phyloP scores from a whole-genome alignment of 2,797 vertebrate species.

The Aldrovandia affinis region DNA sequence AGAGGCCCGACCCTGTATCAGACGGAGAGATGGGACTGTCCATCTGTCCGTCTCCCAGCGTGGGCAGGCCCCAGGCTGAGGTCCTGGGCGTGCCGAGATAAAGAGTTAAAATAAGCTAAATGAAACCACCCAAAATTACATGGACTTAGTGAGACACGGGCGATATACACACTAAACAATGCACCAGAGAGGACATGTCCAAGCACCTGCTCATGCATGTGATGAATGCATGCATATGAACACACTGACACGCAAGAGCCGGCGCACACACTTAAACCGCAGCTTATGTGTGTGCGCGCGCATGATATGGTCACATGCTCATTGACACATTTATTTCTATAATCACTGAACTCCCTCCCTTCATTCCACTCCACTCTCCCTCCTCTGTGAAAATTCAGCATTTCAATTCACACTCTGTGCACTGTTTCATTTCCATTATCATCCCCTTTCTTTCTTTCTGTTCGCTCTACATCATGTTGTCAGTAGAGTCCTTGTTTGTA shows the following conservation, averaged over 20 bases:
- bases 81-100: not conserved
- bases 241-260: not conserved
- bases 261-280: not conserved
- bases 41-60: not conserved
- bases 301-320: not conserved
- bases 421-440: no score
- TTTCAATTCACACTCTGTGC: no score
- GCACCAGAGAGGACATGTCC: not conserved
- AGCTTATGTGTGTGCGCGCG: not conserved
- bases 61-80: not conserved
- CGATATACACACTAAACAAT: not conserved
- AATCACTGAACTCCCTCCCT: not conserved
- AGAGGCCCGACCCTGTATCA: not conserved
- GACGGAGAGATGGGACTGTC: no score
- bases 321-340: not conserved
- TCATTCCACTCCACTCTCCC: not conserved
- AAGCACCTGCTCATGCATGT: not conserved
- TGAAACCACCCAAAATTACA: not conserved
- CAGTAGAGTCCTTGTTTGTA: no score
- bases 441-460: not conserved
- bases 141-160: not conserved
- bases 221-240: slow-evolving; percentile 11
- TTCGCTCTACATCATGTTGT: no score
- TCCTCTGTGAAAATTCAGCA: no score
- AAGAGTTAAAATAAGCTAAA: not conserved